Percentiles rank a stretch among this genome's conserved stretches.
phyloP scores from a whole-genome alignment of 2,888 invertebrate genomes.

The Cephus pygmeus region DNA sequence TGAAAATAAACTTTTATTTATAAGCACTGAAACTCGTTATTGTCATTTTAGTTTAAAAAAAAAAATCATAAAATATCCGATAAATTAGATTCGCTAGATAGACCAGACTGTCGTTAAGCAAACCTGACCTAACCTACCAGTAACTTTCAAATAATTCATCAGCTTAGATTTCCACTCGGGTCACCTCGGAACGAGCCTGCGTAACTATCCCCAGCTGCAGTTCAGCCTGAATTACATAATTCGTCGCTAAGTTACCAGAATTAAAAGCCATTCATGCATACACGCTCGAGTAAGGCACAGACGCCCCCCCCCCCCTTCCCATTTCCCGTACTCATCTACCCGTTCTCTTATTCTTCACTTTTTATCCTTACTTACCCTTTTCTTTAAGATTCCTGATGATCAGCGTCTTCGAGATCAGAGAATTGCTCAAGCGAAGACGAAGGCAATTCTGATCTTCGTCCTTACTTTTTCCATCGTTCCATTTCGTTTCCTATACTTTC shows the following conservation, averaged over 20 bases:
- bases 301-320: not conserved
- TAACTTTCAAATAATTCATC: not conserved
- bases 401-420: not conserved
- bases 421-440: not conserved
- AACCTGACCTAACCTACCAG: not conserved
- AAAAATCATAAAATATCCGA: not conserved
- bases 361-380: not conserved
- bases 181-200: not conserved
- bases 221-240: constrained; percentile 25
- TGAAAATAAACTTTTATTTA: not conserved
- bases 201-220: not conserved
- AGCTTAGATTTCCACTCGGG: not conserved
- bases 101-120: not conserved
- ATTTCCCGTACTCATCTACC: not conserved
- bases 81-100: not conserved
- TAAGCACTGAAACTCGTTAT: not conserved
- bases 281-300: not conserved
- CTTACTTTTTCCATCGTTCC: not conserved
- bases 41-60: not conserved
- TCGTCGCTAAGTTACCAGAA: constrained; percentile 31
- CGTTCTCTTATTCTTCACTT: not conserved
- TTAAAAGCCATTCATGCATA: constrained; percentile 37
- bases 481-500: not conserved
- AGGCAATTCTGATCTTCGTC: not conserved
- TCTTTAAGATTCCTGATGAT: not conserved